Evolutionary conservation across 2,797 vertebrate genomes (phyloP).

Genomic region (Typhlichthys eigenmanni): DNA sequence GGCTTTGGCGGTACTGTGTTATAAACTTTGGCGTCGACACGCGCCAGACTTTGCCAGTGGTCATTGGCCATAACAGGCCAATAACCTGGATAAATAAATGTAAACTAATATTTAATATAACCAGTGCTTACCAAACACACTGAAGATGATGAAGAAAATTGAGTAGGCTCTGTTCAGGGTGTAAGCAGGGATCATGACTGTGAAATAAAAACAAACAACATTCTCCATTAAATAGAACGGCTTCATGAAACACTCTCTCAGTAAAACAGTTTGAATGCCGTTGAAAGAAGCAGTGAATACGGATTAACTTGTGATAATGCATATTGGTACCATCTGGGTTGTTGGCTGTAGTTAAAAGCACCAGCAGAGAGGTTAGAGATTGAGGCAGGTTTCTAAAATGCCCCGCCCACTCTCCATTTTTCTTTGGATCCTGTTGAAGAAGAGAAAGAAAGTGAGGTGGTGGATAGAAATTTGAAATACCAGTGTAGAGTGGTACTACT

Average conservation of each 20-base stretch:
- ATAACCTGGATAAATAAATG: too few species aligned
- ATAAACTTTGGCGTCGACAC: too few species aligned
- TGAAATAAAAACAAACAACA: slow-evolving; percentile 2
- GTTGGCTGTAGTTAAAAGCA: slow-evolving; percentile 94
- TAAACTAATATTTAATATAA: neutral
- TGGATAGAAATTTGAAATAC: too few species aligned
- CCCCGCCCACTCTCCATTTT: slow-evolving; percentile 82
- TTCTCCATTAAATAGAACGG: too few species aligned
- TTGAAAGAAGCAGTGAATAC: neutral
- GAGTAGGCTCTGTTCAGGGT: slow-evolving; percentile 85
- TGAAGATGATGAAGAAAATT: slow-evolving; percentile 91
- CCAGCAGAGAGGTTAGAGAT: slow-evolving; percentile 87
- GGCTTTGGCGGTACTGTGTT: too few species aligned
- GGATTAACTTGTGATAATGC: neutral
- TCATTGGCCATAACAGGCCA: too few species aligned
- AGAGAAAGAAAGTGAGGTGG: neutral
- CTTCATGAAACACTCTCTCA: neutral
- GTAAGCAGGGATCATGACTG: slow-evolving; percentile 95
- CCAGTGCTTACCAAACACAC: slow-evolving; percentile 85
- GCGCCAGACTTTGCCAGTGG: too few species aligned
- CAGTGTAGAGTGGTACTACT: too few species aligned
- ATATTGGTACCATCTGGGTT: slow-evolving; percentile 87
- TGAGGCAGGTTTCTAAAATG: slow-evolving; percentile 86
- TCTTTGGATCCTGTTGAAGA: slow-evolving; percentile 76
- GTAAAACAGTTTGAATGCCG: neutral